These are phyloP conservation scores for Theristus sp. DNA, from an alignment of 2,888 invertebrate species.

Conservation along the genomic window DNA sequence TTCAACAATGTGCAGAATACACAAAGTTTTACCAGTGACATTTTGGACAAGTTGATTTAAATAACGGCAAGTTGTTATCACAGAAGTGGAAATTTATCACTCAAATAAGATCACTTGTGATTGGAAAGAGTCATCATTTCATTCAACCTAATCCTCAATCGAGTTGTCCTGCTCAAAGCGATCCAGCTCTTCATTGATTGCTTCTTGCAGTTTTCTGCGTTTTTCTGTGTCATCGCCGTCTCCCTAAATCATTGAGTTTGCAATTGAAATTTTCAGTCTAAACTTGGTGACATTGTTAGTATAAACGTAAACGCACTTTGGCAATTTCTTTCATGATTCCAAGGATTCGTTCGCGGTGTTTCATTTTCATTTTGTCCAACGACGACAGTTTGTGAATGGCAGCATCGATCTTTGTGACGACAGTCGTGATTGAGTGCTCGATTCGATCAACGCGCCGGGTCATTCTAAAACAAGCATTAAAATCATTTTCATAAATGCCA, in stretches of 20 bases:
- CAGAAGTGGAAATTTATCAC: too few relatives aligned
- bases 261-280: not conserved
- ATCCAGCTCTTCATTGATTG: not conserved
- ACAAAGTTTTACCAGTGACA: too few relatives aligned
- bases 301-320: not conserved
- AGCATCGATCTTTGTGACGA: constrained; percentile 37
- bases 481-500: too few relatives aligned
- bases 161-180: not conserved
- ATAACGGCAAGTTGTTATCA: too few relatives aligned
- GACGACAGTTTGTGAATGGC: constrained; percentile 37
- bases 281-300: not conserved
- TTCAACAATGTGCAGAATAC: too few relatives aligned
- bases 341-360: constrained; percentile 35
- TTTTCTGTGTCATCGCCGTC: not conserved
- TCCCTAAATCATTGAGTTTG: not conserved
- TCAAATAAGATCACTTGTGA: too few relatives aligned
- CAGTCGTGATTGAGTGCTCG: constrained; percentile 32
- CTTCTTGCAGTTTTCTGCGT: not conserved
- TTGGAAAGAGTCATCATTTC: too few relatives aligned
- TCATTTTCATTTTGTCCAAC: constrained; percentile 37
- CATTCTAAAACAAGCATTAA: constrained; percentile 5
- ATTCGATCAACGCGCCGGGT: constrained; percentile 6
- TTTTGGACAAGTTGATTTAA: too few relatives aligned
- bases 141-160: not conserved
- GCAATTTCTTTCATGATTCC: not conserved